A percentile compares a stretch with the other conserved stretches of the same genome.
Conservation (phyloP, 2,113 vertebrate species). For the Sciurus niger region DNA sequence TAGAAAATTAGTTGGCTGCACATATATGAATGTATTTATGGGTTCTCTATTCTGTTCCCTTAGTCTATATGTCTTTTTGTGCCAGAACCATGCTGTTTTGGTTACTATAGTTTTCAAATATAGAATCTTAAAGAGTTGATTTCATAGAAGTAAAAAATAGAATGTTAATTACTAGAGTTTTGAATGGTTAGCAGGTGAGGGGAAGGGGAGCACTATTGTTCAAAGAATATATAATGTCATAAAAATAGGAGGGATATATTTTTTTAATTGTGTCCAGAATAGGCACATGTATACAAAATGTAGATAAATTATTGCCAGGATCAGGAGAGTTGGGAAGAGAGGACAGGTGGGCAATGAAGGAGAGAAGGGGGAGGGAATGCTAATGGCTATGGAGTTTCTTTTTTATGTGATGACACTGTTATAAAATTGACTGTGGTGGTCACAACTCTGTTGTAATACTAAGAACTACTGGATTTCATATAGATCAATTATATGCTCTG, state of each 20-base stretch:
- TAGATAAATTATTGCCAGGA: not conserved
- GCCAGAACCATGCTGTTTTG: not conserved
- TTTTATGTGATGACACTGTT: not conserved
- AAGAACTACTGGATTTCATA: not conserved
- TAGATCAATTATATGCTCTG: not conserved
- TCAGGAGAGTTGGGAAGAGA: not conserved
- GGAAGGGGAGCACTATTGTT: not conserved
- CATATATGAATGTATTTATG: not conserved
- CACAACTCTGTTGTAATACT: not conserved
- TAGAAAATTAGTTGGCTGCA: not conserved
- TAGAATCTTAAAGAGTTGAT: not conserved
- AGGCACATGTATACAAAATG: not conserved
- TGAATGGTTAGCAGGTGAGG: not conserved
- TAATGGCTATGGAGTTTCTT: not conserved
- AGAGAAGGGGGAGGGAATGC: not conserved
- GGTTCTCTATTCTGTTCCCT: not conserved
- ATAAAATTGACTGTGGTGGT: too few species aligned
- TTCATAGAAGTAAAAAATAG: not conserved
- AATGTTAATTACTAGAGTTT: not conserved
- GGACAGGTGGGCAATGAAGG: not conserved
- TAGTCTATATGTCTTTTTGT: not conserved
- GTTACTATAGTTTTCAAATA: not conserved
- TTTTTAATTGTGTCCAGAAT: not conserved
- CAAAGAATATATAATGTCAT: not conserved
- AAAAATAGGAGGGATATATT: not conserved